A percentile compares a stretch with the other conserved stretches of the same genome.
Conservation (phyloP, 2,888 invertebrate genomes). For the Leucophora obtusa region DNA sequence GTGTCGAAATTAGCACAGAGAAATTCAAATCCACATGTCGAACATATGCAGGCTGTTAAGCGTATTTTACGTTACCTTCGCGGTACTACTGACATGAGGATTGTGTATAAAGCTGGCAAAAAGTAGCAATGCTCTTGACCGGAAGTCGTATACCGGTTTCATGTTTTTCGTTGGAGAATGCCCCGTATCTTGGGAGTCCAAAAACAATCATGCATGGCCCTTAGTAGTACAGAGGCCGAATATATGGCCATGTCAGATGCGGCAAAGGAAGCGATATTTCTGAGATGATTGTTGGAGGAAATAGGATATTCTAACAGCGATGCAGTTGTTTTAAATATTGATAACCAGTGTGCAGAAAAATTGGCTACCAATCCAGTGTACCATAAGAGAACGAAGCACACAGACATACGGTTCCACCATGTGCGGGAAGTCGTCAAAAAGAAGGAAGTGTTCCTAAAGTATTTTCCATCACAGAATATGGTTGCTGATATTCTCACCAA, state of each 20-base stretch:
- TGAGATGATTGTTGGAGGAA: not conserved
- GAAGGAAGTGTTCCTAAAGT: not conserved
- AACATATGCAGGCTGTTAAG: too few relatives aligned
- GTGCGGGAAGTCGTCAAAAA: not conserved
- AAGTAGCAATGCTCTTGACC: too few relatives aligned
- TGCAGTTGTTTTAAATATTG: not conserved
- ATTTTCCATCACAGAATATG: constrained; percentile 8
- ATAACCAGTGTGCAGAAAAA: constrained; percentile 16
- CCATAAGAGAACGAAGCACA: constrained; percentile 12
- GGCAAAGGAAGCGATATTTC: too few relatives aligned
- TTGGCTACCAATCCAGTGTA: constrained; percentile 20
- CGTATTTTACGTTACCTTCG: not conserved
- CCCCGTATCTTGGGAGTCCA: too few relatives aligned
- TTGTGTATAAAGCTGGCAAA: not conserved
- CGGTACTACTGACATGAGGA: not conserved
- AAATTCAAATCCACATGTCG: too few relatives aligned
- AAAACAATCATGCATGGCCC: too few relatives aligned
- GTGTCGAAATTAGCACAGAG: not conserved
- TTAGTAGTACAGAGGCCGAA: too few relatives aligned
- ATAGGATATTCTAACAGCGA: not conserved
- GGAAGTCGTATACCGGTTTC: too few relatives aligned
- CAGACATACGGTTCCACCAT: constrained; percentile 12
- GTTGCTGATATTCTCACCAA: constrained; percentile 22
- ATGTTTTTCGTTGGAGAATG: too few relatives aligned
- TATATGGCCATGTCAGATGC: too few relatives aligned